Evolutionary conservation across 2,797 vertebrate genomes (phyloP), one percentile per base, ranked within the genome.

Genomic region (Epinephelus awoara): DNA sequence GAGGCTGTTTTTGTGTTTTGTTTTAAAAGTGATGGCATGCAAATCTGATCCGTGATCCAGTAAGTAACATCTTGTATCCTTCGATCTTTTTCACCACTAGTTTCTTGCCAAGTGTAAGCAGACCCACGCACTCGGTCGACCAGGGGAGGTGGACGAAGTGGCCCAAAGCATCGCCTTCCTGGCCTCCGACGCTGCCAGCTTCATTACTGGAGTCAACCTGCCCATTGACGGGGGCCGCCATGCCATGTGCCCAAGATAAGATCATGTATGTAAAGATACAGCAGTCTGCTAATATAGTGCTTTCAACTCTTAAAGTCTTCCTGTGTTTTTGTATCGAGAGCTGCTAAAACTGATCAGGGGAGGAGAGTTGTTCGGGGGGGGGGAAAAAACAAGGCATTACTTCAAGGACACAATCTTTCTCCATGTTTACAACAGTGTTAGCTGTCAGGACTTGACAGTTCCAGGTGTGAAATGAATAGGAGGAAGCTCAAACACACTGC

Each of bases 141-240:
- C 95, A 0, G 96, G 96, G 1, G 91, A 96, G 50, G 95, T 94
- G 72, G 95, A 96, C 5, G 96, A 97, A 90, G 96, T 97, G 61
- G 96, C 96, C 62, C 95, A 96, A 2, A 89, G 93, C 75, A 96
- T 96, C 34, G 96, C 96, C n/a, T 97, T 97, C 91, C 91, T 97
- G 76, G 95, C 96, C 0, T 96, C 96, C 0, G 96, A 97, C 10
- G 95, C 96, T 0, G 94, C 96, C 34, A 96, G 95, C 80, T 96
- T 94, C 89, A 95, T 96, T 7, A 96, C 96, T 1, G 96, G 96
- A 18, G 95, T 96, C 51, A 96, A 94, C 80, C 89, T 97, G 0
- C 95, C 96, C 0, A 83, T 96, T 1, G 96, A 96, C 2, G 96
- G 96, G 0, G 96, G 96, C 3, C 95, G 96, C 12, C 95, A 97